These are phyloP conservation scores for Camelus dromedarius DNA, from an alignment of 2,113 vertebrate genomes.

Conservation along the genomic window DNA sequence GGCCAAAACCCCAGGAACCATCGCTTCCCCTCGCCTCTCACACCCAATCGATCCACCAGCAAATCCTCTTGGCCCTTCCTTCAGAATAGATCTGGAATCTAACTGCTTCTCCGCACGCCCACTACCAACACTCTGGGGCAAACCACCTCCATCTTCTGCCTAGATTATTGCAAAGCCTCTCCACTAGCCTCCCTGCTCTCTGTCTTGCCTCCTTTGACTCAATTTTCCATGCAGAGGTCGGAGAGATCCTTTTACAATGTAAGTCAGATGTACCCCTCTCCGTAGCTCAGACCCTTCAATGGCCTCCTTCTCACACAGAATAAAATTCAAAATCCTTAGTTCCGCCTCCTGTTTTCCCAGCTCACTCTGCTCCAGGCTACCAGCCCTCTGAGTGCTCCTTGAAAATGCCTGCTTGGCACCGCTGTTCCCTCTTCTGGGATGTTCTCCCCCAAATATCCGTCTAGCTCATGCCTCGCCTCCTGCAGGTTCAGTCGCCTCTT, in stretches of 20 bases:
- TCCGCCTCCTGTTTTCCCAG: too few species aligned
- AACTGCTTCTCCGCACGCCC: background rate
- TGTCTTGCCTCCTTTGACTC: background rate
- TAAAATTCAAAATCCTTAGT: background rate
- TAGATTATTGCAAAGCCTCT: background rate
- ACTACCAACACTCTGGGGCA: fast-evolving
- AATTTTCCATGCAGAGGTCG: background rate
- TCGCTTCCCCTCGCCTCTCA: background rate
- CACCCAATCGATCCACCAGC: background rate
- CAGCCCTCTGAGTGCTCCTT: background rate
- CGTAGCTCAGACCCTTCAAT: background rate
- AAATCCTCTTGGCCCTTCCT: background rate
- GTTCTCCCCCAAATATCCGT: background rate
- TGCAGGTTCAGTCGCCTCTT: background rate
- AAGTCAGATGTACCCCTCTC: background rate
- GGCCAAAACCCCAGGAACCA: background rate
- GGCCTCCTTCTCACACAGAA: background rate
- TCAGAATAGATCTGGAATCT: background rate
- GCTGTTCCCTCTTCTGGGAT: background rate
- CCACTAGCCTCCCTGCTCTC: background rate
- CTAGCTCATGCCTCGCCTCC: background rate
- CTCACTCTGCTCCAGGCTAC: background rate
- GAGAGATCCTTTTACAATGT: background rate
- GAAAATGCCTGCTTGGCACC: background rate
- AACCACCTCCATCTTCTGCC: background rate